Conservation (phyloP, 1,140 invertebrate species). For the Penaeus chinensis region DNA sequence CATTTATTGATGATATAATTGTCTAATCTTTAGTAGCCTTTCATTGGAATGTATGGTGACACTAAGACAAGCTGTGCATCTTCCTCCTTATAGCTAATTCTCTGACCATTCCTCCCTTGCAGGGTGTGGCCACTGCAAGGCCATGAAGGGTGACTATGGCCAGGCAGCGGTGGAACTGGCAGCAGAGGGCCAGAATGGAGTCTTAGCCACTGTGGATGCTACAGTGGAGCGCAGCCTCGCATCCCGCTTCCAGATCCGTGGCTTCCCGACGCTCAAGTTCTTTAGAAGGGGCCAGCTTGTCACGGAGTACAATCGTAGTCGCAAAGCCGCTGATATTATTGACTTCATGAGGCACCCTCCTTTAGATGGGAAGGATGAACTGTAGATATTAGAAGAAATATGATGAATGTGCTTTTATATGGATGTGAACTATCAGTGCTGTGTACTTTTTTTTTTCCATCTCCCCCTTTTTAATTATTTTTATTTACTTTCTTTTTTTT, state of each 20-base stretch:
- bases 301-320: slow-evolving; percentile 68
- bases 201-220: slow-evolving; percentile 67
- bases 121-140: slow-evolving; percentile 76
- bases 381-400: slow-evolving; percentile 29
- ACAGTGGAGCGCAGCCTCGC: slow-evolving; percentile 64
- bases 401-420: slow-evolving; percentile 5
- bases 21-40: background rate
- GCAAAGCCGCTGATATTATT: slow-evolving; percentile 70
- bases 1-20: background rate
- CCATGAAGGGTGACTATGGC: slow-evolving; percentile 73
- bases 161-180: slow-evolving; percentile 71
- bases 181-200: slow-evolving; percentile 67
- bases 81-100: slow-evolving; percentile 66
- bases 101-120: slow-evolving; percentile 24
- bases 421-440: background rate
- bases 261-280: slow-evolving; percentile 67
- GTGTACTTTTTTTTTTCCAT: background rate
- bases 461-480: background rate
- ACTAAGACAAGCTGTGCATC: background rate
- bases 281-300: slow-evolving; percentile 69
- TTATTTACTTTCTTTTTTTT: slow-evolving; percentile 1
- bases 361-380: slow-evolving; percentile 45
- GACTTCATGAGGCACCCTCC: slow-evolving; percentile 60
- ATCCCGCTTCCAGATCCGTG: slow-evolving; percentile 64
- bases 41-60: too few relatives aligned